Evolutionary conservation across 1,140 invertebrate genomes (phyloP), one percentile per base, ranked within the genome.

Genomic region (Drosophila arizonae): DNA sequence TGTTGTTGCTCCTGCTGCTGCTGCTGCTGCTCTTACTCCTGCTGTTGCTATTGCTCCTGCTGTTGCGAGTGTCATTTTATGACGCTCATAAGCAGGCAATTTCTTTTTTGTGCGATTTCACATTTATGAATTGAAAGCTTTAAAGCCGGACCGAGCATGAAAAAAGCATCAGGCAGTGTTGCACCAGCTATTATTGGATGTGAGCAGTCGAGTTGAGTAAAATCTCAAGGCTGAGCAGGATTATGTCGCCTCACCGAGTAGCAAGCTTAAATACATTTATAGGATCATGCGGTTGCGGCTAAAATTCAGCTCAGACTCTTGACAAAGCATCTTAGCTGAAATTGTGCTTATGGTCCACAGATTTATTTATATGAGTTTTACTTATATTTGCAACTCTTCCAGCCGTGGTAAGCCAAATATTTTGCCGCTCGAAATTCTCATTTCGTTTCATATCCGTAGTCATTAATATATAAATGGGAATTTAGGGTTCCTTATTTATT

Each of bases 71-170:
- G 63, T 72, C 69, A 72, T 67, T 72, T 66, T 54, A 66, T 72
- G 63, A 48, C 48, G 63, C 70, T 58, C 70, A 68, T 68, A 72
- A 72, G 70, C 64, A 68, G 64, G 64, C 70, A 72, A 72, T 72
- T 65, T 48, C 30, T 57, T 50, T 66, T 66, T 72, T 60, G 39
- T 60, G 63, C 48, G 39, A 45, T 48, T 43, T 67, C 30, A 45
- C 52, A 72, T 67, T 72, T 72, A 72, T 72, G 64, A 72, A 72
- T 67, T 55, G 70, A 60, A 58, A 66, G 48, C 63, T 72, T 66
- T 66, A 72, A 67, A 69, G 66, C 66, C 66, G 65, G 50, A 54
- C 39, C 21, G 41, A 62, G 17, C 28, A 51, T 45, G 50, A 54
- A 41, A 46, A 50, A 39, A 48, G 6, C 66, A 69, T 69, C 50